Base-by-base conservation (phyloP, 2,797 vertebrate genomes). In the Argya squamiceps region DNA sequence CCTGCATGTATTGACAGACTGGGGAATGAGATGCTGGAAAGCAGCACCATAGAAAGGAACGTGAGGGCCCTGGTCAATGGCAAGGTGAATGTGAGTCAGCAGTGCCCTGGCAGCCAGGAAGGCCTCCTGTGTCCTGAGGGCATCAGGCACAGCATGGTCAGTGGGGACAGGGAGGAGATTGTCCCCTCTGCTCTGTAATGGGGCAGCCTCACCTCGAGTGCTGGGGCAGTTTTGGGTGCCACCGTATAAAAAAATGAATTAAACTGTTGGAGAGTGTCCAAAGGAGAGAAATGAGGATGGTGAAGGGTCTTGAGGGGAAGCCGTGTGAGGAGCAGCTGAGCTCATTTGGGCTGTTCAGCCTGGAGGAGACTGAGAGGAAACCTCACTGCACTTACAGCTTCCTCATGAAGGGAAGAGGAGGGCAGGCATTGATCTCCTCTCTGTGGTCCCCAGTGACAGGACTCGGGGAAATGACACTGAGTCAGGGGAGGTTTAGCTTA, bases 101-200 rank as follows among this genome's bases (percentile, higher is more conserved):
- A 75, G 62, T 60, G 47, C 41, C 47, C 41, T 53, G 60, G 53
- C 29, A 60, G 47, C 39, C 69, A 74, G 39, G 21, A 41, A 39
- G 6, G 15, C 1, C 46, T 13, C 0, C 5, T 0, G 0, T 60
- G 39, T 23, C 34, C 34, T 26, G 46, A 30, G 27, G 0, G 0
- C 5, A 41, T 9, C 39, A 88, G 68, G 62, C 8, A 41, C 41
- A 67, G 53, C 46, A 74, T 11, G 0, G 0, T 19, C 49, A 52
- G 27, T 6, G 18, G 27, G 37, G 27, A 30, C 16, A 15, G 24
- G 46, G 46, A 74, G 24, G 60, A 12, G 26, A 74, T 32, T 53
- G 77, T 81, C 24, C 39, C 0, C 60, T 59, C 68, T 74, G 60
- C 30, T 60, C 60, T 39, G 75, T 0, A 1, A 6, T 78, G 32